Evolutionary conservation across 2,113 vertebrate genomes (phyloP).

Genomic region (Ciconia stormi): DNA sequence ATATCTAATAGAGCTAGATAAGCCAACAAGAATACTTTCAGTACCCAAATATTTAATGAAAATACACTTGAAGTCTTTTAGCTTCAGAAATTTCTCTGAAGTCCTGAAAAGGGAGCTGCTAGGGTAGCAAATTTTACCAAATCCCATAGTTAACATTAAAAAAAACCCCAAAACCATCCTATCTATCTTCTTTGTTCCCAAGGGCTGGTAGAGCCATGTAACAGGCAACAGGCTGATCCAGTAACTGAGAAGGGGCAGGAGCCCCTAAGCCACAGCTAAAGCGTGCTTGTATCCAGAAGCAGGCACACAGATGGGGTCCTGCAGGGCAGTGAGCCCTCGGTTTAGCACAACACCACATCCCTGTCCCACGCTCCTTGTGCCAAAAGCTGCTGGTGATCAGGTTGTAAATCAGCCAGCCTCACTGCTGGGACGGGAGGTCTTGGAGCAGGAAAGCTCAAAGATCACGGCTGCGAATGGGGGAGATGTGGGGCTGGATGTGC

Average conservation of each 20-base stretch:
- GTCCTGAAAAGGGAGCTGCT: neutral
- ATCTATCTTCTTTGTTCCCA: neutral
- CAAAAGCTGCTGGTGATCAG: neutral
- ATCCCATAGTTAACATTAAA: neutral
- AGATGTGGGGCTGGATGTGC: neutral
- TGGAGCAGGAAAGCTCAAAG: neutral
- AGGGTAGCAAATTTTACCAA: neutral
- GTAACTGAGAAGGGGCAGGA: neutral
- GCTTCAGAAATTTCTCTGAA: neutral
- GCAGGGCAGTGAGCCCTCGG: neutral
- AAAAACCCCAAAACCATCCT: rapidly evolving
- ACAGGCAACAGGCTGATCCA: neutral
- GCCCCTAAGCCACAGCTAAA: neutral
- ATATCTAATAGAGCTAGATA: neutral
- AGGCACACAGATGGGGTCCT: too few species aligned
- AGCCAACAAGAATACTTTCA: neutral
- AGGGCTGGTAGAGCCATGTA: neutral
- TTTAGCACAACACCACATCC: neutral
- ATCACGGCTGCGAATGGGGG: rapidly evolving
- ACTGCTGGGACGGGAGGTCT: neutral
- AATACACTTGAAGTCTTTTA: neutral
- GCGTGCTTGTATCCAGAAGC: neutral
- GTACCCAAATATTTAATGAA: neutral
- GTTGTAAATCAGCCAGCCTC: neutral
- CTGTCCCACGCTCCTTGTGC: rapidly evolving